A percentile compares a stretch with the other conserved stretches of the same genome.
Conservation (phyloP, 2,797 vertebrate species). For the Mionectes olivaceus region DNA sequence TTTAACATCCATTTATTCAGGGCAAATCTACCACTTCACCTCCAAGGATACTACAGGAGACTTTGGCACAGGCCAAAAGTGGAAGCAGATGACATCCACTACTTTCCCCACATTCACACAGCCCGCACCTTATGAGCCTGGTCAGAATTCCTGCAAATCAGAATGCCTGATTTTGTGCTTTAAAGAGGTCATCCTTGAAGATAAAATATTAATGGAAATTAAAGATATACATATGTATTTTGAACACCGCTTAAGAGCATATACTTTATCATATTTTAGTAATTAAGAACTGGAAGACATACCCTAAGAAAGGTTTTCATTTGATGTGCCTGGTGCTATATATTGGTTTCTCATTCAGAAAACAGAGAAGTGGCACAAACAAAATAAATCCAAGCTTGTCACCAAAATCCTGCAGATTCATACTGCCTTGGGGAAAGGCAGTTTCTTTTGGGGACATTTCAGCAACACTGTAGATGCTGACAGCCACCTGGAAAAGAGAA, state of each 20-base stretch:
- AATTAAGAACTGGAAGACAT: not conserved
- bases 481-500: conserved; percentile 17
- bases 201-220: not conserved
- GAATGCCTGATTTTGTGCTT: not conserved
- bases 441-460: conserved; percentile 4
- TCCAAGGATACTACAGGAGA: not conserved
- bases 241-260: not conserved
- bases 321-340: not conserved
- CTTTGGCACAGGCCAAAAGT: not conserved
- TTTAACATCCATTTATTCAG: not conserved
- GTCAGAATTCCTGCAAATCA: not conserved
- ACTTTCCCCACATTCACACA: not conserved
- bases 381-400: conserved; percentile 34
- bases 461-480: not conserved
- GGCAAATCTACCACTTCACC: not conserved
- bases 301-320: not conserved
- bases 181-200: not conserved
- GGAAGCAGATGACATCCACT: not conserved
- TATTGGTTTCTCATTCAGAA: not conserved
- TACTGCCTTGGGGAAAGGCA: not conserved
- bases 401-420: not conserved
- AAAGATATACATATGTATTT: not conserved
- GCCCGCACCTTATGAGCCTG: not conserved
- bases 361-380: not conserved
- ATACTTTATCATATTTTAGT: not conserved